Percentiles rank a stretch among this genome's conserved stretches.
Evolutionary conservation across 2,113 vertebrate genomes (phyloP).

Genomic region (Oenanthe oenanthe): DNA sequence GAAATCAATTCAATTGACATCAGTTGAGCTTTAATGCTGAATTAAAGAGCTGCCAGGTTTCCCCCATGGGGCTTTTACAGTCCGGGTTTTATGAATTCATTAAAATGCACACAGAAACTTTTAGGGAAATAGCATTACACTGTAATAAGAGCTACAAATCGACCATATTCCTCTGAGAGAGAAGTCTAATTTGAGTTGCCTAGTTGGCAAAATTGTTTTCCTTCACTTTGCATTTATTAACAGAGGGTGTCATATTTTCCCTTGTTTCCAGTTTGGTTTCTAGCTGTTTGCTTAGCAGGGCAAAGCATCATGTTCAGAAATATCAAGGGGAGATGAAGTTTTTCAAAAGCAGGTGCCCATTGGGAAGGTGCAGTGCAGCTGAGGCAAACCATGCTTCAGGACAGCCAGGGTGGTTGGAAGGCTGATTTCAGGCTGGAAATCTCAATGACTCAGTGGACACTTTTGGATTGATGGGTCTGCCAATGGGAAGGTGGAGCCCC

Average conservation of each 20-base stretch:
- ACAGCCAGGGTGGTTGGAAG: neutral
- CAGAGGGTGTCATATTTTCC: constrained; percentile 61
- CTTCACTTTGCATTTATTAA: constrained; percentile 67
- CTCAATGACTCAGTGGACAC: neutral
- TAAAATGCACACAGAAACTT: constrained; percentile 74
- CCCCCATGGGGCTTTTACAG: constrained; percentile 61
- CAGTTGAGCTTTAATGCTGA: constrained; percentile 71
- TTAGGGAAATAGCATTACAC: constrained; percentile 70
- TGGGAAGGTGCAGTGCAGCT: neutral
- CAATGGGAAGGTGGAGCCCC: neutral
- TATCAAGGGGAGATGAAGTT: neutral
- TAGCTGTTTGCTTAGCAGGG: constrained; percentile 32
- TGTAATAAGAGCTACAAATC: constrained; percentile 74
- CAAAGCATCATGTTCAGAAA: constrained; percentile 30
- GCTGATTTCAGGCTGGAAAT: neutral
- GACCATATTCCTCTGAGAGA: constrained; percentile 69
- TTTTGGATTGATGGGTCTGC: neutral
- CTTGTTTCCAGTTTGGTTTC: constrained; percentile 25
- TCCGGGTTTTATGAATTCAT: constrained; percentile 75
- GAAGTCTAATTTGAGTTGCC: constrained; percentile 68
- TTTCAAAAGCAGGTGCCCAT: neutral
- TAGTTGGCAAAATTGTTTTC: constrained; percentile 74
- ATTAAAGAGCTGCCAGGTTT: constrained; percentile 70
- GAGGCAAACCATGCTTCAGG: neutral
- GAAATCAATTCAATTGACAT: constrained; percentile 64